phyloP scores from a whole-genome alignment of 1,140 invertebrate species.

The Rhyzopertha dominica region DNA sequence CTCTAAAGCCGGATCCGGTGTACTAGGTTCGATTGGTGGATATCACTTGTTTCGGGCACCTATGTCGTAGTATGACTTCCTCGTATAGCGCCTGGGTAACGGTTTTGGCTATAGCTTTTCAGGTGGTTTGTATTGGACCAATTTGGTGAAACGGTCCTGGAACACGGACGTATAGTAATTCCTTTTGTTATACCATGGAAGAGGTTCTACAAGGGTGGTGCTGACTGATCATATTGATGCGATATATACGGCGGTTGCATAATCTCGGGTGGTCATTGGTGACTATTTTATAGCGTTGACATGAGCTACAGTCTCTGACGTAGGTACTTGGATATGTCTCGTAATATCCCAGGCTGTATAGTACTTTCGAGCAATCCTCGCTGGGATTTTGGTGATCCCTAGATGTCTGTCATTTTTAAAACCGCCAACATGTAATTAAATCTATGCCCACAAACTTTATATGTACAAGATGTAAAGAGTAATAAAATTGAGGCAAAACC shows the following conservation, averaged over 20 bases:
- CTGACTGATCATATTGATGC: no score
- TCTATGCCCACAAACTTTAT: no score
- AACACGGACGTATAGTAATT: constrained; percentile 38
- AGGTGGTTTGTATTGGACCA: constrained; percentile 21
- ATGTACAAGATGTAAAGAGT: no score
- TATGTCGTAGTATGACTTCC: constrained; percentile 28
- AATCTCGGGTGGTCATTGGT: no score
- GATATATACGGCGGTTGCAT: no score
- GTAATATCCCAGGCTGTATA: constrained; percentile 21
- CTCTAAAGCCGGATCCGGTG: not conserved
- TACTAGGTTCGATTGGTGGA: constrained; percentile 45
- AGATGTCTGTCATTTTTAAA: no score
- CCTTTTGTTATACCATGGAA: constrained; percentile 17
- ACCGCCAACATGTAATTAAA: no score
- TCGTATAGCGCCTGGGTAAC: constrained; percentile 32
- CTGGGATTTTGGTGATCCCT: constrained; percentile 27
- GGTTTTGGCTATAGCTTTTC: no score
- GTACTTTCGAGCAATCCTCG: constrained; percentile 13
- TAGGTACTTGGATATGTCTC: constrained; percentile 10
- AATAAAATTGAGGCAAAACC: no score
- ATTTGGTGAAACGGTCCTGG: constrained; percentile 17
- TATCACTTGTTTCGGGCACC: constrained; percentile 30
- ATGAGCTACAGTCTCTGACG: no score
- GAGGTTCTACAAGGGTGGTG: constrained; percentile 42
- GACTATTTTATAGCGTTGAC: no score